These are phyloP conservation scores for Tiliacea citrago DNA, from an alignment of 2,888 invertebrate genomes.

Conservation along the genomic window DNA sequence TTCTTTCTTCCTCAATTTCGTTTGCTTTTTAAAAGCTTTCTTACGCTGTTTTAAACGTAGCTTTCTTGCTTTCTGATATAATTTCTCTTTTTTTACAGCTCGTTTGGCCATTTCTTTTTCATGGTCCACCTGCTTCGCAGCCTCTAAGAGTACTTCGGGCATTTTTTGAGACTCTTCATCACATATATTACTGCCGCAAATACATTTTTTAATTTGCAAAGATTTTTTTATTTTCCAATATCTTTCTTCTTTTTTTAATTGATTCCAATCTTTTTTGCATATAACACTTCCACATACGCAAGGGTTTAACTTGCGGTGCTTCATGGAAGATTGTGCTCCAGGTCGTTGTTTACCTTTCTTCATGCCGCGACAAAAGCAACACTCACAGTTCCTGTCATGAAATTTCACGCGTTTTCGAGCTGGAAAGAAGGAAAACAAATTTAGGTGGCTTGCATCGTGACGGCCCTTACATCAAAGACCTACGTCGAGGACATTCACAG, in stretches of 20 bases:
- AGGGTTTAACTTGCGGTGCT: background rate
- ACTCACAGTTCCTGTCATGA: conserved; percentile 30
- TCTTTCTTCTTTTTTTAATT: no score
- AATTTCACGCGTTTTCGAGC: background rate
- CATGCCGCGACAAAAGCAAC: conserved; percentile 35
- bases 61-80: conserved; percentile 5
- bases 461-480: background rate
- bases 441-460: background rate
- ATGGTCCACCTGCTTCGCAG: background rate
- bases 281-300: conserved; percentile 50
- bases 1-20: background rate
- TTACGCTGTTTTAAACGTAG: background rate
- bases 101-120: background rate
- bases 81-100: background rate
- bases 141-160: conserved; percentile 28
- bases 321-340: background rate
- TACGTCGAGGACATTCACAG: no score
- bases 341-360: background rate
- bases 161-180: conserved; percentile 38
- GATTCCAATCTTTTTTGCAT: conserved; percentile 39
- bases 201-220: conserved; percentile 27
- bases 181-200: conserved; percentile 54
- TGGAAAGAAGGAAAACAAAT: background rate
- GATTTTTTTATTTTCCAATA: conserved; percentile 14
- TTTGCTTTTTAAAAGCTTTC: background rate